Evolutionary conservation across 2,888 invertebrate genomes (phyloP).

Genomic region (Philhelius pedissequus): DNA sequence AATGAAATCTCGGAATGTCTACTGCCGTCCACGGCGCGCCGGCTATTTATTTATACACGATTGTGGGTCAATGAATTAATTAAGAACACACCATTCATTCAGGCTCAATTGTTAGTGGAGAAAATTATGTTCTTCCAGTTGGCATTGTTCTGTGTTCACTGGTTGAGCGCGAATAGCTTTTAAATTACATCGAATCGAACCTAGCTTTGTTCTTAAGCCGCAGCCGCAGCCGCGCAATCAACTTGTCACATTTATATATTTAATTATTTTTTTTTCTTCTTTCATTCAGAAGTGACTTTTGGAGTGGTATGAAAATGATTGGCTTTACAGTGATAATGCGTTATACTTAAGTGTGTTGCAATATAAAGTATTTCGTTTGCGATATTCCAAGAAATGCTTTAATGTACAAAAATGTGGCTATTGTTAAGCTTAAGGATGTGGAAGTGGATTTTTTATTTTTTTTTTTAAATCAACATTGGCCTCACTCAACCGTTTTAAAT

Average conservation of each 20-base stretch:
- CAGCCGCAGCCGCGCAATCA: constrained; percentile 29
- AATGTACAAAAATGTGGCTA: not conserved
- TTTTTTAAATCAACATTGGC: too few relatives aligned
- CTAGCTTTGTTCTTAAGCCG: constrained; percentile 31
- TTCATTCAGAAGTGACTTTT: not conserved
- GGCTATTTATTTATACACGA: not conserved
- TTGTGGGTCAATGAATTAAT: constrained; percentile 67
- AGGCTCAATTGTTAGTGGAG: not conserved
- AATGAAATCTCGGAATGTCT: constrained; percentile 42
- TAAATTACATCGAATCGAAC: not conserved
- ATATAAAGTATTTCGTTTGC: not conserved
- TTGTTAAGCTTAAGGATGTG: too few relatives aligned
- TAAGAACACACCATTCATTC: constrained; percentile 21
- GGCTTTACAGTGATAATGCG: not conserved
- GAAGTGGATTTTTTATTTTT: too few relatives aligned
- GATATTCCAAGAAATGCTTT: not conserved
- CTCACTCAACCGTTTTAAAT: too few relatives aligned
- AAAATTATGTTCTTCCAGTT: constrained; percentile 10
- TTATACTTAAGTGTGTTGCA: not conserved
- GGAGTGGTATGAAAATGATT: not conserved
- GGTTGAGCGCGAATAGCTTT: not conserved
- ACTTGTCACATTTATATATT: constrained; percentile 3
- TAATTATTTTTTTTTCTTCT: not conserved
- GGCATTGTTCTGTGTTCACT: constrained; percentile 2
- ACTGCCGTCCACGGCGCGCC: too few relatives aligned